Conservation (phyloP, 1,140 invertebrate genomes). For the Pogonognathellus flavescens region DNA sequence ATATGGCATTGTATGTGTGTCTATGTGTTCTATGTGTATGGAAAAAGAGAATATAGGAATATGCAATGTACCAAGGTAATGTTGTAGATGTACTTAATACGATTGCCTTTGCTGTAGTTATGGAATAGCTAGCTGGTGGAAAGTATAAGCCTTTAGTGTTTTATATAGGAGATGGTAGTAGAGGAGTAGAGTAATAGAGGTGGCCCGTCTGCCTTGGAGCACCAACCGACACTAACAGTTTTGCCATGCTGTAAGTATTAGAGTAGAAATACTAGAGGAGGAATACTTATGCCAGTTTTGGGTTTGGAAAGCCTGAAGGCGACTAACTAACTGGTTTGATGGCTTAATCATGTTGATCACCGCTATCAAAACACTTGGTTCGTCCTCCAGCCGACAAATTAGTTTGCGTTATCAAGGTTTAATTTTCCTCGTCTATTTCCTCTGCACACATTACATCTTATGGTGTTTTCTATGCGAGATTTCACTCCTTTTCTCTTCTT, state of each 20-base stretch:
- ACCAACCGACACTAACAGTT: neutral
- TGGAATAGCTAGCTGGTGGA: too few species aligned
- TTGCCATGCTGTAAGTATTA: neutral
- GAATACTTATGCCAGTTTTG: constrained; percentile 26
- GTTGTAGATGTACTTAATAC: too few species aligned
- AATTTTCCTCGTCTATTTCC: constrained; percentile 52
- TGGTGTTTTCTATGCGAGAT: constrained; percentile 10
- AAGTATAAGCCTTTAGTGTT: too few species aligned
- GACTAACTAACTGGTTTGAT: constrained; percentile 60
- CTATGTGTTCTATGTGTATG: too few species aligned
- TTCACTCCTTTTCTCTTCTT: constrained; percentile 6
- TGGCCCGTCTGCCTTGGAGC: constrained; percentile 21
- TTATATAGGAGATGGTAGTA: neutral
- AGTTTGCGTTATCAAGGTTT: constrained; percentile 59
- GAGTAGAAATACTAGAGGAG: neutral
- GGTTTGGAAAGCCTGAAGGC: constrained; percentile 39
- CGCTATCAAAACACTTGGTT: constrained; percentile 61
- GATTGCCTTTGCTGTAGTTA: too few species aligned
- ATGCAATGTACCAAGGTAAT: neutral
- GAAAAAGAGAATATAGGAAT: neutral
- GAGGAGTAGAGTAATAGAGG: neutral
- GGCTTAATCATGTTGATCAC: constrained; percentile 65
- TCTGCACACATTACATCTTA: constrained; percentile 51
- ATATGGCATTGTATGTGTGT: too few species aligned
- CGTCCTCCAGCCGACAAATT: constrained; percentile 57